Evolutionary conservation across 2,797 vertebrate genomes (phyloP), one percentile per base, ranked within the genome.

Genomic region (Argyrosomus regius): DNA sequence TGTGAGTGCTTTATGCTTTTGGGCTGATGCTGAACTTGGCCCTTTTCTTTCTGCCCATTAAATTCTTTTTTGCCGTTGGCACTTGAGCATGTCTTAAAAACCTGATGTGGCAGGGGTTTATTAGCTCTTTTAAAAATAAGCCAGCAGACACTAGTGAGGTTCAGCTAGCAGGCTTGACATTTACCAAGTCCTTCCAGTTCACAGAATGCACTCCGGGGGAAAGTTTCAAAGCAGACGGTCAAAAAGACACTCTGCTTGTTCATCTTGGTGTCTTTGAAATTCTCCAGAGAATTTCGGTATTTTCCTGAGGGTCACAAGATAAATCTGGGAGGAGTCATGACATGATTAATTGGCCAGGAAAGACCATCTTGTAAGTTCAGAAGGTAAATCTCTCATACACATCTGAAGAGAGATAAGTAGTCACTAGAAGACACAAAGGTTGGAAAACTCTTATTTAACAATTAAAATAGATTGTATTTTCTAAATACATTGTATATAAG

Each of bases 171-270:
- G 60, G 20, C 64, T 65, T 89, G 85, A 90, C 84, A 83, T 89
- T 88, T 84, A 59, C 48, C 4, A 26, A 80, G 63, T 68, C 71
- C 75, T 85, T 84, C 79, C 72, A 81, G 69, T 72, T 84, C 80
- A 78, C 58, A 75, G 75, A 58, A 64, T 20, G 39, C 53, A 78
- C 79, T 59, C 46, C 3, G 17, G 70, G 70, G 72, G 58, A 45
- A 17, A 31, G 43, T 53, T 43, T 26, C 35, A 7, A 46, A 63
- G 68, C 59, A 75, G 48, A 52, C 6, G 20, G 24, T 60, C 52
- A 59, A 62, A n/a, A 45, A 62, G 69, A 72, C 24, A 16, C 26
- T 52, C 13, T 60, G 56, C 63, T 65, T 43, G 4, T 39, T 77
- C 13, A 24, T 71, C 77, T 48, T 9, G 14, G 50, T 46, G 48